phyloP scores from a whole-genome alignment of 2,797 vertebrate species.

The Neosilurus hyrtlii region DNA sequence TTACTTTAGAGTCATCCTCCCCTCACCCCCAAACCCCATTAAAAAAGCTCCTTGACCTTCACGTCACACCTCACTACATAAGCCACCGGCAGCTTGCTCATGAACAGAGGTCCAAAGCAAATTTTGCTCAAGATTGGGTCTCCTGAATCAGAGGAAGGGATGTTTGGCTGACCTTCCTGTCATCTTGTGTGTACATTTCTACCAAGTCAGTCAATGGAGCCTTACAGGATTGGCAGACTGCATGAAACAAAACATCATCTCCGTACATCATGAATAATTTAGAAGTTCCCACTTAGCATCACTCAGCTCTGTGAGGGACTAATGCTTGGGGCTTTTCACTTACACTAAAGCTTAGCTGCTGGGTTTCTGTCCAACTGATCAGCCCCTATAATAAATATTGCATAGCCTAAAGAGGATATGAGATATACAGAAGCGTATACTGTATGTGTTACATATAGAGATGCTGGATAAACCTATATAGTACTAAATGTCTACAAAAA shows the following conservation, averaged over 20 bases:
- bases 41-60: neutral
- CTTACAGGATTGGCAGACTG: neutral
- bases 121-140: neutral
- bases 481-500: neutral
- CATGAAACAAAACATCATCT: constrained; percentile 11
- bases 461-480: neutral
- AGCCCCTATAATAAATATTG: neutral
- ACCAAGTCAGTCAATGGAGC: neutral
- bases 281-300: constrained; percentile 13
- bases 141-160: neutral
- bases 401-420: neutral
- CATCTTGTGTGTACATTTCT: neutral
- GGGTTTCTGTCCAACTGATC: neutral
- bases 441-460: neutral
- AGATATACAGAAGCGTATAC: neutral
- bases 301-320: neutral
- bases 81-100: neutral
- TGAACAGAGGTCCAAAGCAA: neutral
- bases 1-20: neutral
- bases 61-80: neutral
- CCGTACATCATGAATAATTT: constrained; percentile 35
- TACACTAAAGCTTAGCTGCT: neutral
- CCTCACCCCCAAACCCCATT: neutral
- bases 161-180: neutral
- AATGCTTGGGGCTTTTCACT: neutral